Conservation (phyloP, 2,113 vertebrate species). For the Chelonoidis abingdonii region DNA sequence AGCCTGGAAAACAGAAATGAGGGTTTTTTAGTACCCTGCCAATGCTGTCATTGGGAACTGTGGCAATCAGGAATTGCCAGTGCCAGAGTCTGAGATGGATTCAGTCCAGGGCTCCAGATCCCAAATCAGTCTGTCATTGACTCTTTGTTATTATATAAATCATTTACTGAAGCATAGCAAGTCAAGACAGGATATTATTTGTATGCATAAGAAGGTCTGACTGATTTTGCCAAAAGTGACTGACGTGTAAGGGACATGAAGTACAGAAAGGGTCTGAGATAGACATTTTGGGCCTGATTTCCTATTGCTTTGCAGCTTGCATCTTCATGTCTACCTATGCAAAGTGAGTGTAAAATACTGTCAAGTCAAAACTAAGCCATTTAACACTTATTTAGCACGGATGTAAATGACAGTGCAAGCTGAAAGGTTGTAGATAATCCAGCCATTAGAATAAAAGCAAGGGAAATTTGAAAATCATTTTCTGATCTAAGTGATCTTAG, state of each 20-base stretch:
- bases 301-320: background rate
- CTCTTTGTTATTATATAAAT: slow-evolving; percentile 69
- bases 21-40: slow-evolving; percentile 22
- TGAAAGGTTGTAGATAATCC: background rate
- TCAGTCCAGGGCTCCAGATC: slow-evolving; percentile 28
- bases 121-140: slow-evolving; percentile 34
- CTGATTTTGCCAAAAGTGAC: slow-evolving; percentile 55
- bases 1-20: slow-evolving; percentile 44
- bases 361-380: background rate
- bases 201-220: slow-evolving; percentile 29
- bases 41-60: slow-evolving; percentile 14
- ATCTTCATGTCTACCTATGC: background rate
- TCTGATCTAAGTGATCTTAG: background rate
- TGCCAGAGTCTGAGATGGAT: slow-evolving; percentile 38
- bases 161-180: slow-evolving; percentile 58
- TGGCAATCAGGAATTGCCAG: slow-evolving; percentile 15
- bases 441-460: background rate
- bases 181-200: slow-evolving; percentile 66
- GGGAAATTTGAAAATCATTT: background rate
- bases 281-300: background rate
- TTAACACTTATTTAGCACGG: background rate
- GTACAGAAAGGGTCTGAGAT: slow-evolving; percentile 25
- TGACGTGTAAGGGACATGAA: slow-evolving; percentile 45
- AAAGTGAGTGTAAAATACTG: background rate
- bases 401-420: background rate